Evolutionary conservation across 2,113 vertebrate species (phyloP), one percentile per base, ranked within the genome.

Genomic region (Sceloporus undulatus): DNA sequence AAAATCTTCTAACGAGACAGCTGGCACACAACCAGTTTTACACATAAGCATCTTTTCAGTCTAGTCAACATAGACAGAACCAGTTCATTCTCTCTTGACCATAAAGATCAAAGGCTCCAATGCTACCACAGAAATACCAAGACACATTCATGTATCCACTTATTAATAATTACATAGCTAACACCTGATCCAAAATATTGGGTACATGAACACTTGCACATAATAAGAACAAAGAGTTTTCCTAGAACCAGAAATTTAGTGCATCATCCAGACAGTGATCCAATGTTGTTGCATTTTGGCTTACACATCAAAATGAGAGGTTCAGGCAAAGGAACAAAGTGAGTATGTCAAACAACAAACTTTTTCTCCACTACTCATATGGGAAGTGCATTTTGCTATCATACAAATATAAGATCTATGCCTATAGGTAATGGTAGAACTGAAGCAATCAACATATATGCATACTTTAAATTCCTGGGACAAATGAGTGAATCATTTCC

Each of bases 61-160:
- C 52, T 18, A 82, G n/a, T 29, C 52, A 59, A 59, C 27, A 23
- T 84, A 79, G n/a, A 82, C 62, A 82, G 78, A 89, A 82, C 59
- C 88, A n/a, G 52, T 74, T 87, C 16, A 80, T 48, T 25, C 38
- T 75, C 42, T 91, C 73, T 74, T 91, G 54, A 70, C 85, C 23
- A 62, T 62, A 62, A 48, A 85, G 59, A 85, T 77, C 73, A 85
- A 85, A 75, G 71, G 52, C 87, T 66, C 73, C 86, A 34, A 88
- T 40, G 19, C 83, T 29, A 68, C 68, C 85, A 56, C 70, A 70
- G 91, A 90, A 93, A 87, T 73, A 90, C 85, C 80, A 82, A 9
- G 79, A 54, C 40, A 85, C 38, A 87, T 59, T 76, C 2, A 2
- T 84, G 19, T 91, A 34, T 86, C 85, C 86, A 85, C 89, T 92